Conservation (phyloP, 2,797 vertebrate genomes). For the Sebastes baramenuke region DNA sequence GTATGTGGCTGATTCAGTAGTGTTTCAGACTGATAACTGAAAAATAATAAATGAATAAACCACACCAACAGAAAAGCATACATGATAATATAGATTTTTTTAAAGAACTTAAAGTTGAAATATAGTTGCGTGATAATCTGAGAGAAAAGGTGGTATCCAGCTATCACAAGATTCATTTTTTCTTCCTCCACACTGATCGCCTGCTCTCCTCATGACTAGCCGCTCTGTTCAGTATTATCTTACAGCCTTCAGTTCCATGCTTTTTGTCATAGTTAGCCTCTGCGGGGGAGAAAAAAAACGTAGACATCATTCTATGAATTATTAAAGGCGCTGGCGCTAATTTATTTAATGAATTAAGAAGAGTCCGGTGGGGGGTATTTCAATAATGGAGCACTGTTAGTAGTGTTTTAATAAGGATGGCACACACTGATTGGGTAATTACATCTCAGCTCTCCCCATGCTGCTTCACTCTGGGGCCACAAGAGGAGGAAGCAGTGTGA, state of each 20-base stretch:
- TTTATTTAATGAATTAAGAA: conserved; percentile 94
- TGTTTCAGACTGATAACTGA: neutral
- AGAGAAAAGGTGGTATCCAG: neutral
- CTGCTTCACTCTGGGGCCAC: conserved; percentile 69
- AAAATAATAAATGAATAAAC: neutral
- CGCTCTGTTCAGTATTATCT: conserved; percentile 40
- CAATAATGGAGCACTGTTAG: conserved; percentile 91
- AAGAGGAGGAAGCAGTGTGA: conserved; percentile 62
- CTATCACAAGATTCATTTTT: neutral
- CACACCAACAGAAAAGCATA: neutral
- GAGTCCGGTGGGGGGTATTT: conserved; percentile 86
- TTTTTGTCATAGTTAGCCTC: conserved; percentile 68
- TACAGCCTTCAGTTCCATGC: conserved; percentile 52
- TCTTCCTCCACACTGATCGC: conserved; percentile 2
- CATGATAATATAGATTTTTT: neutral
- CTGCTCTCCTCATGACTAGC: conserved; percentile 5
- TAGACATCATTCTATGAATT: conserved; percentile 87
- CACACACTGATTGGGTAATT: conserved; percentile 88
- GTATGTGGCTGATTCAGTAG: neutral
- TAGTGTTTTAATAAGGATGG: conserved; percentile 90
- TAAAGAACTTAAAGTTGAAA: neutral
- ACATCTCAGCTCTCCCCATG: conserved; percentile 80
- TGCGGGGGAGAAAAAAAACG: conserved; percentile 51
- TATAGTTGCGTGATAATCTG: neutral
- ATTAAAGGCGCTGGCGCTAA: conserved; percentile 87